Evolutionary conservation across 2,113 vertebrate species (phyloP).

Genomic region (Theristicus caerulescens): DNA sequence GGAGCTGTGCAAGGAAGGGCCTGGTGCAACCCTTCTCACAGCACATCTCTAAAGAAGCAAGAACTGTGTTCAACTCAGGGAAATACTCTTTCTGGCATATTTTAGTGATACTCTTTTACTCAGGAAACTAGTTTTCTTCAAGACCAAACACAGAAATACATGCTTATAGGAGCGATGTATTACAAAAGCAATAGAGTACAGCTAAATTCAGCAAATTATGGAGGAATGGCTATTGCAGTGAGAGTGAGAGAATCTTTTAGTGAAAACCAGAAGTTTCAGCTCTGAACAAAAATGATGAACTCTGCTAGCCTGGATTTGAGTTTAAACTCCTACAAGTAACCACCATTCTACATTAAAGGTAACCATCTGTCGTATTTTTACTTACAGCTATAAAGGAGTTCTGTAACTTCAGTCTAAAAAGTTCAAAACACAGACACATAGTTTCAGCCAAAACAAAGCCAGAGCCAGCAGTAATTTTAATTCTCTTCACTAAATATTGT

Average conservation of each 20-base stretch:
- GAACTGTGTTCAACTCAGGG: not conserved
- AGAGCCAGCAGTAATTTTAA: not conserved
- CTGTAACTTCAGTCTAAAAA: not conserved
- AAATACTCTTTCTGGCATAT: not conserved
- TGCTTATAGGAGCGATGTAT: not conserved
- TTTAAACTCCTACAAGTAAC: not conserved
- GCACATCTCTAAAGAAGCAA: not conserved
- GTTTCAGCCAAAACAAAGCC: constrained; percentile 8
- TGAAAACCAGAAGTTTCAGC: not conserved
- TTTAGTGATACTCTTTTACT: not conserved
- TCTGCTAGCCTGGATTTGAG: not conserved
- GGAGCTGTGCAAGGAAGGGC: not conserved
- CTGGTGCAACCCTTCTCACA: not conserved
- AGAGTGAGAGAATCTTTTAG: not conserved
- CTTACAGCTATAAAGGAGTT: not conserved
- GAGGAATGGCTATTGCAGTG: not conserved
- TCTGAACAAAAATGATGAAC: not conserved
- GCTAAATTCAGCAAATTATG: not conserved
- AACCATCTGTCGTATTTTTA: not conserved
- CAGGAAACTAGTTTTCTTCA: not conserved
- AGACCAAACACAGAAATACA: not conserved
- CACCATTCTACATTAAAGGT: not conserved
- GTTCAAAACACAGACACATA: not conserved
- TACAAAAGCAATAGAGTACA: not conserved
- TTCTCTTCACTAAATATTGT: not conserved